Evolutionary conservation across 1,140 invertebrate genomes (phyloP), one percentile per base, ranked within the genome.

Genomic region (Drosophila trapezifrons): DNA sequence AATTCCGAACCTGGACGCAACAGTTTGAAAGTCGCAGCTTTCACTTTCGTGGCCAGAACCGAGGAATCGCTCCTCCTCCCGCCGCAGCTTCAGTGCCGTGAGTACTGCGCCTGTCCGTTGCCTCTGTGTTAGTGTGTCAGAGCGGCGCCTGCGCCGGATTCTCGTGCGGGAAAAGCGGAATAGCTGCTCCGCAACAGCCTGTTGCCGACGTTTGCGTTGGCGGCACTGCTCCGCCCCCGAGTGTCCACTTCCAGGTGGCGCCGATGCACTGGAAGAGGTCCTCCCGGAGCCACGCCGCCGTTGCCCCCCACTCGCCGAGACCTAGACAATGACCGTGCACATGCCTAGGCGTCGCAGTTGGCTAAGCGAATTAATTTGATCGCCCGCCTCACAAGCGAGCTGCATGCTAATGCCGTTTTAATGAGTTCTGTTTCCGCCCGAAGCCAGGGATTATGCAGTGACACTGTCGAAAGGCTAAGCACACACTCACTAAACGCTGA

Each of bases 1-100:
- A 73, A 54, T 80, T 15, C 56, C 38, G 55, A 73, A 49, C 52
- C 60, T 62, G 78, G 56, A 62, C 83, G 83, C 83, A 86, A 86
- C 83, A 86, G 83, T 86, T 86, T 86, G 83, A 86, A 86, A 86
- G 83, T 67, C 83, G 83, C 83, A 86, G 83, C 83, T 86, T 86
- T 86, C 83, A 86, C 83, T 86, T 86, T 86, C 83, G 83, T 82
- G 83, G 55, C 43, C 79, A 76, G 43, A 43, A 22, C 10, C 47
- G 60, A 66, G 29, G 12, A 32, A 15, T 35, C 3, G 0, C 40
- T 17, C 22, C 13, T n/a, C 22, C n/a, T 5, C 51, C 12, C 63
- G 20, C 29, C 12, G 22, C 37, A 51, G 43, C 35, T 25, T 40
- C 43, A 57, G 22, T 46, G 10, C 18, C 29, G 10, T 29, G 49